Conservation (phyloP, 2,113 vertebrate species). For the Rhagologus leucostigma region DNA sequence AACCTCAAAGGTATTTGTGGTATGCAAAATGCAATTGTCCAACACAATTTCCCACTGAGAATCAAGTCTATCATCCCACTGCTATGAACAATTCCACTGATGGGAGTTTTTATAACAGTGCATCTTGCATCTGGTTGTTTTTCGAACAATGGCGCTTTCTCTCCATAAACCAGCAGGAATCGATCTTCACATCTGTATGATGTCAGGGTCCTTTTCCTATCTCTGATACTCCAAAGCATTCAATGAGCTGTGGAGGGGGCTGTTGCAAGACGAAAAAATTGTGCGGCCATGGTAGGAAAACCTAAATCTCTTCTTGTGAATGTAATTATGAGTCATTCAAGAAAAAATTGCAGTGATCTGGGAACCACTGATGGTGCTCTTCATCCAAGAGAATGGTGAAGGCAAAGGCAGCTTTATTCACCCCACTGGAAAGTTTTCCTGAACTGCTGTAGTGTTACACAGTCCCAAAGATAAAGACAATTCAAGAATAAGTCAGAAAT, state of each 20-base stretch:
- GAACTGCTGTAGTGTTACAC: background rate
- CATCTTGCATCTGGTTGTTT: background rate
- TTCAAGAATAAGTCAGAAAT: background rate
- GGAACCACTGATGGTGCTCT: background rate
- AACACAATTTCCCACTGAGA: background rate
- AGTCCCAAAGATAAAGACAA: background rate
- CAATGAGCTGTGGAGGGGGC: background rate
- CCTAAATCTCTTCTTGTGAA: background rate
- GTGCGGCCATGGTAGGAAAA: fast-evolving
- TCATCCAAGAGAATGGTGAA: background rate
- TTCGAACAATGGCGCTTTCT: fast-evolving
- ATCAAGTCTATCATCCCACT: background rate
- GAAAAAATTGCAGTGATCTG: background rate
- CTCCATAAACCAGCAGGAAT: background rate
- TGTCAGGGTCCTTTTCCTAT: background rate
- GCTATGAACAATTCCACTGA: background rate
- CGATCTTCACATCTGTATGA: fast-evolving
- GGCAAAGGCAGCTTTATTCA: background rate
- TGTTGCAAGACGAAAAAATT: background rate
- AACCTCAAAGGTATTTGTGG: background rate
- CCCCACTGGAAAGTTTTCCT: background rate
- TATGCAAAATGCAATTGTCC: background rate
- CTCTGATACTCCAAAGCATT: background rate
- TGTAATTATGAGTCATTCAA: background rate
- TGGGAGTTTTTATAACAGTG: background rate